Base-by-base conservation (phyloP, 2,113 vertebrate genomes). In the Ophiodon elongatus region DNA sequence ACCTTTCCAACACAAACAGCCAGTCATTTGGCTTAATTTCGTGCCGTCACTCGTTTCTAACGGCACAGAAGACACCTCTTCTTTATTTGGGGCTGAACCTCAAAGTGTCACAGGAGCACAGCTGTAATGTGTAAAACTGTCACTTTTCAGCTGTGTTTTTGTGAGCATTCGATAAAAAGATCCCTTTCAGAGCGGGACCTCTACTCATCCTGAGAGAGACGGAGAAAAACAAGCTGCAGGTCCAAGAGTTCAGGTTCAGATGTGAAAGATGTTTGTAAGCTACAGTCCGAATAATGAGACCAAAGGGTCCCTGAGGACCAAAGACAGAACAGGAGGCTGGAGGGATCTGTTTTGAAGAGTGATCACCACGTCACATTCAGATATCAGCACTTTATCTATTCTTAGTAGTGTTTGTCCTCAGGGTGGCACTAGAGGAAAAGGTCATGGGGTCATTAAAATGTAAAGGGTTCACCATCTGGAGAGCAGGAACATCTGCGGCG, bases 1-100 rank as follows among this genome's bases (percentile, higher is more conserved):
- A 31, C 8, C 19, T 21, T 31, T 79, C 75, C 71, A 79, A 76
- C 66, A 72, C 71, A 72, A 85, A 85, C 72, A 76, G 50, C 37
- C 70, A 60, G 57, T 82, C 31, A 71, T 41, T 63, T 39, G 37
- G 13, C 54, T 50, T 50, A 17, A 47, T 47, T 47, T 19, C 1
- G 15, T 47, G 45, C 17, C 17, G 17, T 21, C 47, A 7, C 47
- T 21, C 7, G 7, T 50, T 19, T 50, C 47, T 50, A 29, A 60
- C 57, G 31, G 6, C 29, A 33, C 29, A 62, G 54, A 19, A 43
- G 27, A 13, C 50, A 10, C 56, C 14, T 17, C 29, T 25, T 35
- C 39, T 69, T 60, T 27, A 33, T 11, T 29, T 2, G 31, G 14
- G 2, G 17, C 25, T 35, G 59, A 9, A 9, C 33, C 45, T 39